Base-by-base conservation (phyloP, 2,888 invertebrate genomes). In the Sthenelais limicola region DNA sequence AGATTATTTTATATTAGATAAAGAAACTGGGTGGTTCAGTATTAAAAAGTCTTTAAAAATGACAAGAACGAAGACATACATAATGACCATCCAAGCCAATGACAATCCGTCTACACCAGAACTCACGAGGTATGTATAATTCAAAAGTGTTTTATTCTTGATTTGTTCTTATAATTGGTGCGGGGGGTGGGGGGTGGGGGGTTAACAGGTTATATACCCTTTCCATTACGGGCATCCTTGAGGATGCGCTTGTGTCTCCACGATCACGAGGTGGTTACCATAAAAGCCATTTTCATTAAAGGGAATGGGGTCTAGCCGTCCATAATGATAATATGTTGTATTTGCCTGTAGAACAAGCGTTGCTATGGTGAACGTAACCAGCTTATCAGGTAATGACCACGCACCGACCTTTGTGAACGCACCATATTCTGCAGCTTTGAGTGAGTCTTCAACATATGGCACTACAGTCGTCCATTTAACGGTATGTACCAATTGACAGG, bases 351-450 rank as follows among this genome's bases (percentile, higher is more conserved):
- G 74, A 30, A 54, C 71, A 0, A 15, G 62, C 43, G 73, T 70
- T 24, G 70, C 70, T 47, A 69, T 67, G 68, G 74, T 74, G 33
- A 74, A 72, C 58, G 62, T 72, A 21, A 72, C 66, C 3, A 51
- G 43, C 21, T 28, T 38, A 15, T 35, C 58, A 15, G 66, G 48
- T 18, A 72, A 72, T 38, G 54, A 47, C 49, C 71, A 74, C 33
- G 26, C 56, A 5, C 74, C 74, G 7, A 33, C 30, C 0, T 74
- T 74, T 38, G 28, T 72, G 18, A 38, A 35, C 26, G 68, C 72
- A 0, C 74, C 72, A 32, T 74, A 72, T 35, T 38, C 43, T 18
- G 72, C 68, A 33, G 56, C 48, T 18, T 21, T 74, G 21, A 62
- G 49, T n/a, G 74, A 74, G 68, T 66, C 74, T 7, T 51, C 74